Evolutionary conservation across 2,113 vertebrate species (phyloP).

Genomic region (Megaleporinus macrocephalus): DNA sequence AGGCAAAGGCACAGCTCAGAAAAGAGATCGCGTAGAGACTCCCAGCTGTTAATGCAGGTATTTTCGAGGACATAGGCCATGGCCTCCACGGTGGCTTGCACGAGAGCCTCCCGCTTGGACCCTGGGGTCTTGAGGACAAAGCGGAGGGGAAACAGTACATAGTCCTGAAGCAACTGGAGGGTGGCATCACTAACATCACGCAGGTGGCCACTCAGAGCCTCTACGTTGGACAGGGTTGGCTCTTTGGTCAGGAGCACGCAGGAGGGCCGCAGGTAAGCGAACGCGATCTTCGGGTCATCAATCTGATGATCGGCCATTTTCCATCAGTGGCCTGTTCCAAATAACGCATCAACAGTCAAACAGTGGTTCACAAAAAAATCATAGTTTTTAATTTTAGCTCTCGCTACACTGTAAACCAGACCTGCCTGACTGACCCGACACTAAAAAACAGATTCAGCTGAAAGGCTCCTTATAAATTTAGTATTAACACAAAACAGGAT

Average conservation of each 20-base stretch:
- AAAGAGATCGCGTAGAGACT: slow-evolving; percentile 85
- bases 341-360: background rate
- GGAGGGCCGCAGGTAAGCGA: slow-evolving; percentile 85
- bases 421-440: no score
- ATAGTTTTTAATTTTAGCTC: no score
- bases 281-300: slow-evolving; percentile 86
- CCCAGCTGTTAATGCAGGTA: slow-evolving; percentile 82
- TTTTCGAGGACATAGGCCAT: slow-evolving; percentile 80
- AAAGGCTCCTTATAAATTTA: no score
- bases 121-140: slow-evolving; percentile 85
- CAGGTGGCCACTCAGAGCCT: slow-evolving; percentile 75
- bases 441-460: no score
- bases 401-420: no score
- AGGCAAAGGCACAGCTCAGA: slow-evolving; percentile 89
- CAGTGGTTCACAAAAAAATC: no score
- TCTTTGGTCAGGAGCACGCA: slow-evolving; percentile 87
- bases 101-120: slow-evolving; percentile 77
- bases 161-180: slow-evolving; percentile 92
- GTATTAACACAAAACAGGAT: no score
- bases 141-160: slow-evolving; percentile 91
- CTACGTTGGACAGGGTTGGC: slow-evolving; percentile 81
- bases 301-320: slow-evolving; percentile 78
- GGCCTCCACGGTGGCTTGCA: slow-evolving; percentile 82
- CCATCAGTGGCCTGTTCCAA: slow-evolving; percentile 10
- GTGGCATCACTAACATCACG: slow-evolving; percentile 77